These are phyloP conservation scores for Unio delphinus DNA, from an alignment of 2,888 invertebrate species.

Conservation along the genomic window DNA sequence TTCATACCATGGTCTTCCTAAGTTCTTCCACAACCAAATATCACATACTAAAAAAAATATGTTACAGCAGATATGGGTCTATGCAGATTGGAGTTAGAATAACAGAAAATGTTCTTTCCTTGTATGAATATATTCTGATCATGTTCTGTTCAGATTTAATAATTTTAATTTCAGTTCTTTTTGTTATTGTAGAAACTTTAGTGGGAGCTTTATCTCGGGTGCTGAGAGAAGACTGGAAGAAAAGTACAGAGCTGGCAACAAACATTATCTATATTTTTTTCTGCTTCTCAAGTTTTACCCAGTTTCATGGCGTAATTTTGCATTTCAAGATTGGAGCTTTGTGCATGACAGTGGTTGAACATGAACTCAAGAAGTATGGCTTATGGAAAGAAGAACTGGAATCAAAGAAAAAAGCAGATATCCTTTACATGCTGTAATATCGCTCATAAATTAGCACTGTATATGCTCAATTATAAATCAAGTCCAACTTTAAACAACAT, in stretches of 20 bases:
- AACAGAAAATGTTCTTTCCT: too few relatives aligned
- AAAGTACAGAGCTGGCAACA: slow-evolving; percentile 94
- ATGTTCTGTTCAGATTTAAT: too few relatives aligned
- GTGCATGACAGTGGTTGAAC: slow-evolving; percentile 96
- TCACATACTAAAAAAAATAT: too few relatives aligned
- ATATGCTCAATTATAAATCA: background rate
- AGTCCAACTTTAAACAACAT: too few relatives aligned
- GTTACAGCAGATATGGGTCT: too few relatives aligned
- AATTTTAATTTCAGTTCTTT: too few relatives aligned
- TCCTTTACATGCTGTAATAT: slow-evolving; percentile 41
- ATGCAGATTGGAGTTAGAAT: too few relatives aligned
- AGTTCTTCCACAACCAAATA: too few relatives aligned
- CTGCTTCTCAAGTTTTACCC: slow-evolving; percentile 95
- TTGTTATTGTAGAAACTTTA: slow-evolving; percentile 79
- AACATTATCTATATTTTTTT: slow-evolving; percentile 97
- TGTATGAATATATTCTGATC: too few relatives aligned
- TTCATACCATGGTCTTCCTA: too few relatives aligned
- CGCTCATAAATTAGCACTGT: background rate
- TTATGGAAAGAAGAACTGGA: slow-evolving; percentile 81
- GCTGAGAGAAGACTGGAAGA: slow-evolving; percentile 96
- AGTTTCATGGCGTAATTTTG: slow-evolving; percentile 93
- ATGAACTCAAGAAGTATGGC: slow-evolving; percentile 93
- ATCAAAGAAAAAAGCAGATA: slow-evolving; percentile 67
- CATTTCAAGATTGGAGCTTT: slow-evolving; percentile 96
- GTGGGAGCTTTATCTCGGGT: slow-evolving; percentile 96